Evolutionary conservation across 2,888 invertebrate genomes (phyloP).

Genomic region (Cylloceria caligata): DNA sequence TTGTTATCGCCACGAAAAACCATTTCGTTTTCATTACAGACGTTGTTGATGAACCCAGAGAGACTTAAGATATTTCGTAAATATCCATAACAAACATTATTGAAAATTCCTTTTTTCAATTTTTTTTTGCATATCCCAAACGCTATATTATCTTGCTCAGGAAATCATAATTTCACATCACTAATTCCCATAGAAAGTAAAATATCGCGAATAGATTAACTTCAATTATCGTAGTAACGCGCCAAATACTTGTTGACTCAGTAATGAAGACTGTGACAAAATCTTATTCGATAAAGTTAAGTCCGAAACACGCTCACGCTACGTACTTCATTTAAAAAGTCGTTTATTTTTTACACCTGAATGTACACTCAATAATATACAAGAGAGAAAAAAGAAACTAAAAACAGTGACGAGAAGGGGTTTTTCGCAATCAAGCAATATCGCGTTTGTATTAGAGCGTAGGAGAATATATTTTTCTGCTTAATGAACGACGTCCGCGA

Average conservation of each 20-base stretch:
- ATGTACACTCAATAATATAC: neutral
- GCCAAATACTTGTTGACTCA: no score
- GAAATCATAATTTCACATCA: no score
- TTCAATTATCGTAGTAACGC: no score
- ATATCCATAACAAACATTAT: neutral
- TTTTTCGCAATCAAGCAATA: slow-evolving; percentile 9
- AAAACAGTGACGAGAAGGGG: neutral
- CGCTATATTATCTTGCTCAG: no score
- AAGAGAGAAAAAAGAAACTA: neutral
- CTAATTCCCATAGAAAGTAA: no score
- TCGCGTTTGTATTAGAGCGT: slow-evolving; percentile 8
- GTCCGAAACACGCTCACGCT: neutral
- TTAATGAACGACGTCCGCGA: neutral
- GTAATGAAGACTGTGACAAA: neutral
- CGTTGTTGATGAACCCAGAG: neutral
- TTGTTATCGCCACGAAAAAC: neutral
- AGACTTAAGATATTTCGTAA: neutral
- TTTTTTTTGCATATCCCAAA: no score
- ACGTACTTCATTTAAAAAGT: neutral
- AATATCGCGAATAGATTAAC: no score
- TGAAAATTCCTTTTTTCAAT: no score
- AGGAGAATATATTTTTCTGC: neutral
- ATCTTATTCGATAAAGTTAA: neutral
- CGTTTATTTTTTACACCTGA: neutral
- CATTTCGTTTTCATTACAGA: neutral